Conservation (phyloP, 2,113 vertebrate genomes). For the Chascanopsetta lugubris region DNA sequence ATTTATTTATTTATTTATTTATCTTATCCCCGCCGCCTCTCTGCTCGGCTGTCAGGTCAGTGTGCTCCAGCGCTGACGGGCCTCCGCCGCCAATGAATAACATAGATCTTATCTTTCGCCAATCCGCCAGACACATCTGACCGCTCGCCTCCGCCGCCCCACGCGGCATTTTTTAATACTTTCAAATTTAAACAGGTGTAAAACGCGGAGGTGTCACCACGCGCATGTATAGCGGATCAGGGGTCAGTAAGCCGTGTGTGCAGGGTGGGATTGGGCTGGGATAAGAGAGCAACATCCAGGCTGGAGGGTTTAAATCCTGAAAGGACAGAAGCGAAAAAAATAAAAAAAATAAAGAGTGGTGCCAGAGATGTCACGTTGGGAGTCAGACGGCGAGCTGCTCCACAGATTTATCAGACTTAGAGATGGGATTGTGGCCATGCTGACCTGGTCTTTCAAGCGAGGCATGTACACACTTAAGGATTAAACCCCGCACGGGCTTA, state of each 20-base stretch:
- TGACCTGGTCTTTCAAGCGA: slow-evolving; percentile 46
- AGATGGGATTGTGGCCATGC: slow-evolving; percentile 49
- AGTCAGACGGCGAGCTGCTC: slow-evolving; percentile 18
- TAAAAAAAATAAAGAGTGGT: slow-evolving; percentile 2
- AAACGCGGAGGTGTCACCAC: slow-evolving; percentile 41
- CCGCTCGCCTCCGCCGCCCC: slow-evolving; percentile 19
- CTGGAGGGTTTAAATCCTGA: slow-evolving; percentile 43
- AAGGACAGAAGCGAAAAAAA: too few relatives aligned
- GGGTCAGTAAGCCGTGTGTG: slow-evolving; percentile 41
- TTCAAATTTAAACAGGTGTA: slow-evolving; percentile 29
- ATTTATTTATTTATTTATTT: slow-evolving; percentile 2
- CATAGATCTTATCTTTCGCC: slow-evolving; percentile 53
- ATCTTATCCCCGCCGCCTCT: neutral
- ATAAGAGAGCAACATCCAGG: slow-evolving; percentile 40
- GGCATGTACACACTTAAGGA: slow-evolving; percentile 27
- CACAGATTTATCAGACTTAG: slow-evolving; percentile 40
- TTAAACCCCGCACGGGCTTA: slow-evolving; percentile 27
- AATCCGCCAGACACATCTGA: slow-evolving; percentile 40
- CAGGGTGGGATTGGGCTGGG: slow-evolving; percentile 6
- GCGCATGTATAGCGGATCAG: slow-evolving; percentile 42
- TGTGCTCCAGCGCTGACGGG: slow-evolving; percentile 36
- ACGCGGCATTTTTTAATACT: slow-evolving; percentile 53
- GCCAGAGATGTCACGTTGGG: slow-evolving; percentile 12
- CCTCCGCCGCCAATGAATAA: slow-evolving; percentile 50
- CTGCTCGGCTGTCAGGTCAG: slow-evolving; percentile 21